These are phyloP conservation scores for Pomatorhinus ruficollis DNA, from an alignment of 2,113 vertebrate species.

Conservation along the genomic window DNA sequence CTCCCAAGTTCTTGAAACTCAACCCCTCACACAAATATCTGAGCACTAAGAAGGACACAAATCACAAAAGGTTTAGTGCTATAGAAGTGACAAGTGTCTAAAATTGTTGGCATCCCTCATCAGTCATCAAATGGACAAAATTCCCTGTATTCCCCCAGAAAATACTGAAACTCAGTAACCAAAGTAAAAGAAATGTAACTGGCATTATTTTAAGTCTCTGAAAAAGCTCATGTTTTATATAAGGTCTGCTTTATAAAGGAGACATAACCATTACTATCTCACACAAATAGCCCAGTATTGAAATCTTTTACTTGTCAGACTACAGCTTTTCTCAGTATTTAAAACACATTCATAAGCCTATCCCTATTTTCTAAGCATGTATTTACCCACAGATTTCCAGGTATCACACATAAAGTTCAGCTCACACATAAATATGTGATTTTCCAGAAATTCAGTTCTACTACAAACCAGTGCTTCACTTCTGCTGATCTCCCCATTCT, in stretches of 20 bases:
- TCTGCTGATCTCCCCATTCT: background rate
- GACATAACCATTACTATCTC: background rate
- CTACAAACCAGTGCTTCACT: background rate
- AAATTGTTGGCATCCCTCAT: background rate
- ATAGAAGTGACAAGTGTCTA: slow-evolving; percentile 13
- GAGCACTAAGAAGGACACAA: slow-evolving; percentile 30
- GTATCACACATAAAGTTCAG: background rate
- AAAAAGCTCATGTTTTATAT: slow-evolving; percentile 3
- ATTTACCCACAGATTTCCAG: background rate
- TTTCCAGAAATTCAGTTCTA: background rate
- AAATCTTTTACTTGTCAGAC: background rate
- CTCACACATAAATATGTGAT: background rate
- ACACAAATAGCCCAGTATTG: background rate
- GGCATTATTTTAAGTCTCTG: slow-evolving; percentile 55
- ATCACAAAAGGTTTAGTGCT: background rate
- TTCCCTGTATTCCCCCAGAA: slow-evolving; percentile 39
- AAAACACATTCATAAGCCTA: background rate
- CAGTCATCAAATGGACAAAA: slow-evolving; percentile 46
- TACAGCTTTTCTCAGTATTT: background rate
- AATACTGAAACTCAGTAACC: slow-evolving; percentile 21
- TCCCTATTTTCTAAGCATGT: background rate
- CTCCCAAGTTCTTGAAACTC: background rate
- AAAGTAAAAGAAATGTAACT: slow-evolving; percentile 21
- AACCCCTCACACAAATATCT: background rate
- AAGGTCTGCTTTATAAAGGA: slow-evolving; percentile 29